Conservation (phyloP, 2,888 invertebrate genomes). For the Harmothoe impar region DNA sequence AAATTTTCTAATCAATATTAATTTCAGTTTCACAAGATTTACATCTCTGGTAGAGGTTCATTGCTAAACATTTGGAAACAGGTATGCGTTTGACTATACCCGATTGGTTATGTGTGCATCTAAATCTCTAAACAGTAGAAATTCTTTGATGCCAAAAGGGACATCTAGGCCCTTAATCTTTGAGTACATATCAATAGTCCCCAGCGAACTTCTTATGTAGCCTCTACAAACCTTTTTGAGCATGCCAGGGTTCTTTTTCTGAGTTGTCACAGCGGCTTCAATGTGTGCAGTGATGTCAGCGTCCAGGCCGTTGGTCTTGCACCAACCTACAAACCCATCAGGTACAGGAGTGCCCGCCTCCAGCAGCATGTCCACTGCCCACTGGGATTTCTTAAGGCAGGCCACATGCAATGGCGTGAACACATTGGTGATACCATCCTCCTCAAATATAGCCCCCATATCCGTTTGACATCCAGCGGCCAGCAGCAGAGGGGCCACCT, state of each 20-base stretch:
- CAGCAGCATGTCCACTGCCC: constrained; percentile 43
- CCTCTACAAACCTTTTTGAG: constrained; percentile 51
- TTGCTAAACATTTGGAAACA: too few species aligned
- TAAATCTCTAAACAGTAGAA: constrained; percentile 26
- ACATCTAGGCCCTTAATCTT: constrained; percentile 30
- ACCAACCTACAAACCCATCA: neutral
- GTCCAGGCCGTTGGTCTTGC: neutral
- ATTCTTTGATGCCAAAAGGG: constrained; percentile 40
- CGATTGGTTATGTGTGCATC: neutral
- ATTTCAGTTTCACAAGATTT: too few species aligned
- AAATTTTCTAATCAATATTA: too few species aligned
- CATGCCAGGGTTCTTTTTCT: constrained; percentile 51
- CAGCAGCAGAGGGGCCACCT: constrained; percentile 76
- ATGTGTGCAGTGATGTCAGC: neutral
- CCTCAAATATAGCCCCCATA: constrained; percentile 21
- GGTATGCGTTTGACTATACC: too few species aligned
- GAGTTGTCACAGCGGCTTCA: neutral
- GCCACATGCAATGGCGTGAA: constrained; percentile 49
- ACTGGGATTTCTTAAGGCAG: neutral
- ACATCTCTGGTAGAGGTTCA: too few species aligned
- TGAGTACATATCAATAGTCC: neutral
- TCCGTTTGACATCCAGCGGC: constrained; percentile 75
- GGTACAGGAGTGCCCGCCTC: neutral
- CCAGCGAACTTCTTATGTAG: constrained; percentile 3
- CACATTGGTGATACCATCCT: constrained; percentile 35